Base-by-base conservation (phyloP, 2,888 invertebrate species). In the Synanthedon vespiformis region DNA sequence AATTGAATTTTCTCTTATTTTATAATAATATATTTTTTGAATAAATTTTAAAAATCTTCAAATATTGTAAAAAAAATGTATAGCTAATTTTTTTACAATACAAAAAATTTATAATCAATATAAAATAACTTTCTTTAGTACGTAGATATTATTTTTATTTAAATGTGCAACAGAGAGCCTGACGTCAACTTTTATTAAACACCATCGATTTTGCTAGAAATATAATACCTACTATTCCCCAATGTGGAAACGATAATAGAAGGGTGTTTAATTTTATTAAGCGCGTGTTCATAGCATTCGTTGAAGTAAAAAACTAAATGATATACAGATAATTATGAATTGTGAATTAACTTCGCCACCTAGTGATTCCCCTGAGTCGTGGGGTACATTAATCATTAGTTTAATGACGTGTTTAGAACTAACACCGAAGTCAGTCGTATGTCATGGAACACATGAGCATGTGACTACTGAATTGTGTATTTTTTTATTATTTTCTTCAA, bases 321-420 rank as follows among this genome's bases (percentile, higher is more conserved):
- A 64, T 60, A 58, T 61, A 60, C 53, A 63, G 62, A 66, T 74
- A 74, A 77, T 79, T 74, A 77, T 68, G 69, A 77, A 80, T 78
- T 73, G 69, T 64, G 64, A 72, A 75, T 77, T 77, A 77, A 58
- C 66, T 63, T 67, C 69, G 66, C 68, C 79, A 77, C 79, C 74
- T 77, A 70, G 52, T 56, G 63, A 60, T 61, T 72, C 75, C 78
- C 77, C 64, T 63, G 72, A 61, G 72, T 56, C 60, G 59, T 58
- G 60, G 59, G 62, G 57, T 60, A 64, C 77, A 80, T 80, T 78
- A 75, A 80, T 80, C 80, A 80, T 72, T 57, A 58, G 59, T 58
- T 61, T 77, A 77, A 78, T 74, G 72, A 75, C 68, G 69, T 71
- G 68, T 67, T 73, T 64, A 60, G 63, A 67, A 61, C 58, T 63